Base-by-base conservation (phyloP, 2,113 vertebrate genomes). In the Myrmecophaga tridactyla region DNA sequence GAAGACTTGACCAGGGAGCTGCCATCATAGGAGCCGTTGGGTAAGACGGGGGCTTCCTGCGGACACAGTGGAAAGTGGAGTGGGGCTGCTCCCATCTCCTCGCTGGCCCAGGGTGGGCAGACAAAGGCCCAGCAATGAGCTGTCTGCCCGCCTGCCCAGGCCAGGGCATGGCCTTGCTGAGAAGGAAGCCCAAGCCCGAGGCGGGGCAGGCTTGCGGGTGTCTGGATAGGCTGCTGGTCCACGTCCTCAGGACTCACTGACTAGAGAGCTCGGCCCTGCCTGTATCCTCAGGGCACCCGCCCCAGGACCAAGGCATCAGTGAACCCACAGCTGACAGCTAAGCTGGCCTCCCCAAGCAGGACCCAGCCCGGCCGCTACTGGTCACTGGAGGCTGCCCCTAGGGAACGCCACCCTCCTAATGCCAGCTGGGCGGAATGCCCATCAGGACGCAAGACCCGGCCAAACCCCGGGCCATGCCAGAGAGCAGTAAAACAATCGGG, bases 11-110 rank as follows among this genome's bases (percentile, higher is more conserved):
- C 99, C 97, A 99, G 98, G 46, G 98, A 99, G 98, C 99, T 99
- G 21, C 99, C 99, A 6, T 99, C 99, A 0, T 99, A 99, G n/a
- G 99, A 99, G 53, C 99, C 99, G 0, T 99, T 99, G 92, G 99
- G 99, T 95, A 99, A 97, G 7, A 99, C 99, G 0, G 99, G 99
- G 21, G 99, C 99, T 96, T 99, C 99, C 99, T 99, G 97, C 0
- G 43, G 81, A 83, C 31, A 96, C n/a, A 34, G 56, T 56, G 92
- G 88, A 95, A 84, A 89, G 23, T 17, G 1, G 75, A n/a, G 39
- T 0, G 0, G 81, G 67, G 29, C 39, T 21, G 21, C 27, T 3
- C 25, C 58, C 75, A 10, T 20, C 34, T 56, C 43, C 36, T 51
- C 86, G 15, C 62, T 10, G 10, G 36, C 51, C 41, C 31, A 14